Conservation (phyloP, 1,140 invertebrate species). For the Liolophura sinensis region DNA sequence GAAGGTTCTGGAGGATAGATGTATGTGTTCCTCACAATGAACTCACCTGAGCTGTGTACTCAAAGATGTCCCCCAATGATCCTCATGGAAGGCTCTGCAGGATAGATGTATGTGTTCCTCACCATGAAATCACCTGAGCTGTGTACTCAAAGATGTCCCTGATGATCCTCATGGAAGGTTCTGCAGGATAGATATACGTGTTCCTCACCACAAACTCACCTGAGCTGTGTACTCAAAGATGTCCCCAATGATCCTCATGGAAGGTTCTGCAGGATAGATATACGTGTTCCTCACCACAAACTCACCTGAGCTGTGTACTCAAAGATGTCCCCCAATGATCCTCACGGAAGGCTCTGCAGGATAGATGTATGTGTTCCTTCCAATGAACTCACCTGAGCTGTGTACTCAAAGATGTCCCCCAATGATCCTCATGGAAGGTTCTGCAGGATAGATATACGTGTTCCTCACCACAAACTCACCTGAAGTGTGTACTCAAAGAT, state of each 20-base stretch:
- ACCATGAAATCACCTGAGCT: conserved; percentile 71
- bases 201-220: no score
- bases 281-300: conserved; percentile 77
- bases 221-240: conserved; percentile 68
- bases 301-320: no score
- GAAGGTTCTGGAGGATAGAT: conserved; percentile 71
- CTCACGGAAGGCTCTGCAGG: no score
- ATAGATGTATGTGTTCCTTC: background rate
- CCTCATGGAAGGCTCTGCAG: conserved; percentile 70
- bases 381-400: conserved; percentile 46
- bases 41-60: conserved; percentile 67
- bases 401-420: conserved; percentile 67
- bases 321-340: no score
- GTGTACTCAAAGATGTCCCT: no score
- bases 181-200: no score
- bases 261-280: conserved; percentile 71
- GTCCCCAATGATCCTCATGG: conserved; percentile 70
- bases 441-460: conserved; percentile 69
- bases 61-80: conserved; percentile 72
- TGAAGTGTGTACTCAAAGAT: conserved; percentile 68
- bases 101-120: conserved; percentile 73
- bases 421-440: conserved; percentile 67
- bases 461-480: conserved; percentile 67
- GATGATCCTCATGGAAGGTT: no score
- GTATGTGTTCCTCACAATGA: conserved; percentile 75